These are phyloP conservation scores for Avahi laniger DNA, from an alignment of 2,797 vertebrate genomes.

Conservation along the genomic window DNA sequence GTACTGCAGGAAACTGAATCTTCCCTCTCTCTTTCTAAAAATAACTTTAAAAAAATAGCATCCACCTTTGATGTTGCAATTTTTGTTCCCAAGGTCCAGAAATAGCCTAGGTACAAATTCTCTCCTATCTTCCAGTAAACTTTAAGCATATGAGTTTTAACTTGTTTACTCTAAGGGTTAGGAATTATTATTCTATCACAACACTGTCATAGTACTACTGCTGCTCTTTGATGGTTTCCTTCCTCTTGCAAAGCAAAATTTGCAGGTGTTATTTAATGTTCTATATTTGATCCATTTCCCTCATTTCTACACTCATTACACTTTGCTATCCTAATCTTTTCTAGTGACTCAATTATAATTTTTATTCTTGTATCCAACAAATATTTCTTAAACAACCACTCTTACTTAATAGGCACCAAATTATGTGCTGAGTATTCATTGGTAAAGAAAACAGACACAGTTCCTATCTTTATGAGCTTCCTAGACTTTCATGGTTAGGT, in stretches of 20 bases:
- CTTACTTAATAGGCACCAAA: not conserved
- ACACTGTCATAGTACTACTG: not conserved
- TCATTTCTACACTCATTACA: not conserved
- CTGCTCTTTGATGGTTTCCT: not conserved
- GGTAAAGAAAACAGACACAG: not conserved
- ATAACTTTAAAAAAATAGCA: not conserved
- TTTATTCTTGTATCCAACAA: not conserved
- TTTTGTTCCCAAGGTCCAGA: not conserved
- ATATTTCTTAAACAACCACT: not conserved
- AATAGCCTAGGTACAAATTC: not conserved
- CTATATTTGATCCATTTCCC: not conserved
- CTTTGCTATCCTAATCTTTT: not conserved
- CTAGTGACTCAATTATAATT: not conserved
- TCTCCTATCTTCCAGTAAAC: not conserved
- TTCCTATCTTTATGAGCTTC: not conserved
- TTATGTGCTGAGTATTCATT: not conserved
- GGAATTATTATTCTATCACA: not conserved
- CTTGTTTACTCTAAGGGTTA: not conserved
- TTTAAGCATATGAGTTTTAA: not conserved
- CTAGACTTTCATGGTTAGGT: not conserved
- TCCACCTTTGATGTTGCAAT: not conserved
- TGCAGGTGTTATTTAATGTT: not conserved
- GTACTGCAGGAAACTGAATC: not conserved
- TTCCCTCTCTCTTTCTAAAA: not conserved
- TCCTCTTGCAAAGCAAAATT: not conserved